phyloP scores from a whole-genome alignment of 2,888 invertebrate genomes.

The Atethmia centrago region DNA sequence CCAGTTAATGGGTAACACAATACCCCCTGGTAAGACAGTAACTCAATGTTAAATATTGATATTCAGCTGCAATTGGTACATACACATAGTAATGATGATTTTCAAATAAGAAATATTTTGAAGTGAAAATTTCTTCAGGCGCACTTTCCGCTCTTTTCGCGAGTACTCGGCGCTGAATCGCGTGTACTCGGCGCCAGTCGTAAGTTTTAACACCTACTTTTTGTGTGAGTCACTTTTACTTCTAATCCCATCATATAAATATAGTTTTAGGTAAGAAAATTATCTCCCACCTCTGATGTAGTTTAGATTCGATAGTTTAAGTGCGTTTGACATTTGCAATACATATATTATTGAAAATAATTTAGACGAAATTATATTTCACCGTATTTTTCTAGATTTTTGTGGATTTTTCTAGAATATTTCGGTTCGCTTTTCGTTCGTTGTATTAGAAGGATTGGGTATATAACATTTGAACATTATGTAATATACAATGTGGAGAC shows the following conservation, averaged over 20 bases:
- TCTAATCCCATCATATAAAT: slow-evolving; percentile 19
- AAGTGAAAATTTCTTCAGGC: too few species aligned
- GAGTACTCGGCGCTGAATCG: too few species aligned
- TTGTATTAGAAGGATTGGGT: slow-evolving; percentile 20
- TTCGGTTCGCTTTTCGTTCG: not conserved
- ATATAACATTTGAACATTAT: slow-evolving; percentile 20
- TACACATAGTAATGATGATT: not conserved
- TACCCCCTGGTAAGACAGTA: not conserved
- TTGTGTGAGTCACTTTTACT: not conserved
- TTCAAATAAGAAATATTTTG: too few species aligned
- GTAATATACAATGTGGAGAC: not conserved
- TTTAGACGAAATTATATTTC: slow-evolving; percentile 40
- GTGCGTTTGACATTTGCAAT: slow-evolving; percentile 59
- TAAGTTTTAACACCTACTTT: too few species aligned
- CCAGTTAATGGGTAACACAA: not conserved
- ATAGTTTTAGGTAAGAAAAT: slow-evolving; percentile 55
- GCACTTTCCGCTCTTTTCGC: too few species aligned
- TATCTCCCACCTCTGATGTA: slow-evolving; percentile 59
- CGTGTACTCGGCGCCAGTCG: too few species aligned
- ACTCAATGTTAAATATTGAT: not conserved
- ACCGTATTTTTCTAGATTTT: slow-evolving; percentile 24
- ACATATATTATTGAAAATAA: slow-evolving; percentile 41
- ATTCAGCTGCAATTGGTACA: not conserved
- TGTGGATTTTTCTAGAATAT: slow-evolving; percentile 18
- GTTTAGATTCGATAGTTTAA: slow-evolving; percentile 24